phyloP scores from a whole-genome alignment of 2,113 vertebrate species.

The Platichthys flesus region DNA sequence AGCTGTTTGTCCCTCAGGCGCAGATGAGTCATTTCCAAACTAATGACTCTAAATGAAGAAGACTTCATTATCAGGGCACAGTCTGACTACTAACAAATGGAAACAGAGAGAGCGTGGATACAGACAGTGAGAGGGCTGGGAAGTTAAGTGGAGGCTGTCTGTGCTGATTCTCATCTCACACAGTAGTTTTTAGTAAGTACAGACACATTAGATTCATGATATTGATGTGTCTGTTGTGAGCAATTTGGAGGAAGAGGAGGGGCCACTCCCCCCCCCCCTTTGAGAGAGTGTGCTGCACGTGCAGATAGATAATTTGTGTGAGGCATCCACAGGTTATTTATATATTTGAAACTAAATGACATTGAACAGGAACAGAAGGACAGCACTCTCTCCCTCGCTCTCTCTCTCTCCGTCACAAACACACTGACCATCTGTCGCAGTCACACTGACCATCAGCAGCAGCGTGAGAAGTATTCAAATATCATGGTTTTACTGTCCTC shows the following conservation, averaged over 20 bases:
- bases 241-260: too few relatives aligned
- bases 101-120: background rate
- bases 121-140: background rate
- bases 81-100: constrained; percentile 12
- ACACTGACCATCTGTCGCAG: background rate
- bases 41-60: constrained; percentile 59
- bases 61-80: constrained; percentile 30
- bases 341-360: background rate
- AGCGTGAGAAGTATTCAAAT: too few relatives aligned
- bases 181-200: too few relatives aligned
- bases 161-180: background rate
- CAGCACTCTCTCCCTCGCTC: background rate
- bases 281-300: too few relatives aligned
- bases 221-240: too few relatives aligned
- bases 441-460: background rate
- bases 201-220: too few relatives aligned
- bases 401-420: background rate
- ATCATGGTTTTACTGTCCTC: too few relatives aligned
- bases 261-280: too few relatives aligned
- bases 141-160: background rate
- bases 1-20: constrained; percentile 34
- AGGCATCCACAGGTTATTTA: background rate
- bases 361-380: background rate
- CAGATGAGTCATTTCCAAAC: constrained; percentile 50
- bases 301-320: background rate